phyloP scores from a whole-genome alignment of 1,140 invertebrate species.

The Drosophila littoralis region DNA sequence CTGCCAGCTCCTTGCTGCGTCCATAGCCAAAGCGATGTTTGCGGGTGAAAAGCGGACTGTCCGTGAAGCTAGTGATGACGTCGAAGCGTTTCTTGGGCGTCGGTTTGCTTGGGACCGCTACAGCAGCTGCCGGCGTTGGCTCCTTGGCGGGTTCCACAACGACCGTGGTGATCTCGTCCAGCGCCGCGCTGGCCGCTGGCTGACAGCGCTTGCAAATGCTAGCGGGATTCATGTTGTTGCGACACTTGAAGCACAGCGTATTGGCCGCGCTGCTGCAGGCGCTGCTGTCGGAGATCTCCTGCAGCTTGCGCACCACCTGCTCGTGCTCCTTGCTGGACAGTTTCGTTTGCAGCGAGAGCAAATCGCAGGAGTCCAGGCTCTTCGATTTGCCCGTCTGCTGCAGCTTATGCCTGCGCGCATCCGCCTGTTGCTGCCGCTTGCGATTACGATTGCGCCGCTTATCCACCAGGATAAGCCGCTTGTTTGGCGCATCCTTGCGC shows the following conservation, averaged over 20 bases:
- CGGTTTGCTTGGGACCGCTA: slow-evolving; percentile 28
- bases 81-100: slow-evolving; percentile 72
- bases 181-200: slow-evolving; percentile 9
- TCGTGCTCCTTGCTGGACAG: slow-evolving; percentile 73
- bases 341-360: slow-evolving; percentile 71
- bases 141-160: slow-evolving; percentile 48
- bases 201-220: slow-evolving; percentile 77
- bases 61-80: slow-evolving; percentile 84
- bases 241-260: slow-evolving; percentile 74
- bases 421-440: slow-evolving; percentile 70
- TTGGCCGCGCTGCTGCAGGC: slow-evolving; percentile 75
- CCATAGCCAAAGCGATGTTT: slow-evolving; percentile 82
- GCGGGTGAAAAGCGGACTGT: slow-evolving; percentile 83
- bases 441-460: slow-evolving; percentile 85
- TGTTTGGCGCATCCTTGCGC: slow-evolving; percentile 89
- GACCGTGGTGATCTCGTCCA: slow-evolving; percentile 62
- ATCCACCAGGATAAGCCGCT: slow-evolving; percentile 90
- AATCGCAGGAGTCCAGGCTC: slow-evolving; percentile 92
- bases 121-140: slow-evolving; percentile 1
- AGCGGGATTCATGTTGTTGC: slow-evolving; percentile 73
- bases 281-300: slow-evolving; percentile 81
- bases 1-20: slow-evolving; percentile 60
- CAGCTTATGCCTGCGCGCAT: slow-evolving; percentile 86
- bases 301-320: slow-evolving; percentile 73
- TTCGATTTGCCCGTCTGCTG: slow-evolving; percentile 92